Percentiles rank a stretch among this genome's conserved stretches.
phyloP scores from a whole-genome alignment of 2,113 vertebrate genomes.

The Anolis sagrei region DNA sequence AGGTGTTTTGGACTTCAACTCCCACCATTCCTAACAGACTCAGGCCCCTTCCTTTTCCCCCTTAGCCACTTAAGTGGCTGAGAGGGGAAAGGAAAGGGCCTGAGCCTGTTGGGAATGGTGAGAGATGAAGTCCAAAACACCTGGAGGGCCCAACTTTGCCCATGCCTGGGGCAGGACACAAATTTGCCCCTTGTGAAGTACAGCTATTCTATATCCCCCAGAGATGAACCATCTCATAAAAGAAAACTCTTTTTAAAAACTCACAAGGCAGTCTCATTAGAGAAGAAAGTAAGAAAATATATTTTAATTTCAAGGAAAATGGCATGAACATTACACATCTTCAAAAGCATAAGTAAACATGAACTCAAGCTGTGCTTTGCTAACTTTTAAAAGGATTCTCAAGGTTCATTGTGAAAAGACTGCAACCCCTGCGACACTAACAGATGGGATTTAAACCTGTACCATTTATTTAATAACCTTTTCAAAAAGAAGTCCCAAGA shows the following conservation, averaged over 20 bases:
- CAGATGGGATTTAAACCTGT: not conserved
- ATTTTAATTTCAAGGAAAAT: not conserved
- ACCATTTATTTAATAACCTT: not conserved
- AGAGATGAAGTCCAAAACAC: too few species aligned
- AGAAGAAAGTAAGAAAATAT: not conserved
- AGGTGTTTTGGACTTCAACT: too few species aligned
- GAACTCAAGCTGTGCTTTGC: constrained; percentile 1
- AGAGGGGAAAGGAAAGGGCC: too few species aligned
- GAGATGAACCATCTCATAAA: not conserved
- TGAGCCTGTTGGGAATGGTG: too few species aligned
- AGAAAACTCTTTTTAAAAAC: not conserved
- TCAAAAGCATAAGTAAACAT: not conserved
- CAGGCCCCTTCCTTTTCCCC: too few species aligned
- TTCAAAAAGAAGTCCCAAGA: fast-evolving
- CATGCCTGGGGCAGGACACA: not conserved
- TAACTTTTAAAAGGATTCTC: not conserved
- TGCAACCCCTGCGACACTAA: not conserved
- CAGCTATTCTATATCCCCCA: not conserved
- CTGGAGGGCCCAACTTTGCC: too few species aligned
- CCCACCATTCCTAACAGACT: too few species aligned
- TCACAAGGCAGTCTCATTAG: not conserved
- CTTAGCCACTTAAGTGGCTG: too few species aligned
- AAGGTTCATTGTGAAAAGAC: not conserved
- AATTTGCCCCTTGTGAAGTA: not conserved
- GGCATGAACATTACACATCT: not conserved